A percentile compares a stretch with the other conserved stretches of the same genome.
Evolutionary conservation across 2,888 invertebrate genomes (phyloP).

Genomic region (Lasius fuliginosus): DNA sequence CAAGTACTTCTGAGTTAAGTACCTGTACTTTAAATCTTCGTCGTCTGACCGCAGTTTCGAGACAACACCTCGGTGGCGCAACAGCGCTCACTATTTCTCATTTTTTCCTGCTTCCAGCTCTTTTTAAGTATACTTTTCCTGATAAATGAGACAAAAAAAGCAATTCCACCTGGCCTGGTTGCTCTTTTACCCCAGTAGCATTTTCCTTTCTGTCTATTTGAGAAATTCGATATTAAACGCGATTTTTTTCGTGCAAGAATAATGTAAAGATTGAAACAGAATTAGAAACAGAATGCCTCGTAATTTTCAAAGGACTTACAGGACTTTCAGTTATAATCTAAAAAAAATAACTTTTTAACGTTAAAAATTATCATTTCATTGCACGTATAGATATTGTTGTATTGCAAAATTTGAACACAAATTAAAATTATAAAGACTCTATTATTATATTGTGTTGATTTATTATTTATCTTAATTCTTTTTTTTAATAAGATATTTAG

Average conservation of each 20-base stretch:
- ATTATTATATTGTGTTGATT: neutral
- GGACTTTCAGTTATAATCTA: neutral
- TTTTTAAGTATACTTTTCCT: constrained; percentile 20
- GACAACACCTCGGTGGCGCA: constrained; percentile 17
- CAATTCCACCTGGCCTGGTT: constrained; percentile 13
- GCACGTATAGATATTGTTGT: neutral
- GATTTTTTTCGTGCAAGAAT: neutral
- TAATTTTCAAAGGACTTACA: neutral
- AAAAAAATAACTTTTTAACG: neutral
- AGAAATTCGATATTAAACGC: neutral
- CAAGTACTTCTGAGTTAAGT: constrained; percentile 75
- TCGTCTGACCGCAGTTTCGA: constrained; percentile 6
- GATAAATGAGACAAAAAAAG: constrained; percentile 31
- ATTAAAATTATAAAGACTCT: neutral
- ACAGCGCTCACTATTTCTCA: constrained; percentile 56
- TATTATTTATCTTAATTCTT: neutral
- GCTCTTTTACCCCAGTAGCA: constrained; percentile 31
- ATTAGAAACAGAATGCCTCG: neutral
- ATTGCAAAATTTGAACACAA: neutral
- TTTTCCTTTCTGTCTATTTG: constrained; percentile 8
- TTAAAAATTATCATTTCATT: neutral
- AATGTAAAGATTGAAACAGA: neutral
- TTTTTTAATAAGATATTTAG: neutral
- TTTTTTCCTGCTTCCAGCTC: constrained; percentile 34
- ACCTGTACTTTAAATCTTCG: constrained; percentile 15